Base-by-base conservation (phyloP, 2,113 vertebrate genomes). In the Tympanuchus pallidicinctus region DNA sequence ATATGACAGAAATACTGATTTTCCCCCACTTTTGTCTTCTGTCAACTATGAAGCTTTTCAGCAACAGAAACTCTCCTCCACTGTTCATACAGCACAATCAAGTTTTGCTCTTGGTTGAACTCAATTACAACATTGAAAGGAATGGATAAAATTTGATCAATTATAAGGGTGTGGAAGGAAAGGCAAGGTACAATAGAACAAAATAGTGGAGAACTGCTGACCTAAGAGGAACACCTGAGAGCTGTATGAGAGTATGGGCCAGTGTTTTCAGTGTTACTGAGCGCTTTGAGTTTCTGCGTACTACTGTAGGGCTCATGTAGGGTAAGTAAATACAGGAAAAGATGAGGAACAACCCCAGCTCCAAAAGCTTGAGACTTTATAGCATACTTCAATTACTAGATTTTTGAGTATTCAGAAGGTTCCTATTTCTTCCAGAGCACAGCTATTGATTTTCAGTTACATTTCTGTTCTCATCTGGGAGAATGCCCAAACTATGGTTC, bases 1-100 rank as follows among this genome's bases (percentile, higher is more conserved):
- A 63, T 73, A 78, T 63, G 67, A 84, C 61, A 95, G 92, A 94
- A 90, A 85, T 91, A 60, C 54, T 76, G 14, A 63, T 10, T 91
- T 93, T 80, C 48, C 48, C 5, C 50, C 40, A 50, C 56, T 93
- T 94, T 90, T 80, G 56, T 86, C 70, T 89, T 45, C 52, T 89
- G 28, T 79, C 1, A 2, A 70, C 27, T 86, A 60, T 76, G 82
- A 92, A 77, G 13, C 56, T 87, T 86, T 90, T 71, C 65, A 47
- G 81, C 32, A 69, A 60, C 38, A 85, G 78, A 63, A 85, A 74
- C 13, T 94, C 74, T 89, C 30, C 11, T 77, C 63, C 42, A 56
- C 45, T 63, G 64, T 74, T 91, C 67, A 73, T 42, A 67, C 11
- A 76, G 21, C 21, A 66, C 59, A 89, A 36, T 56, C 42, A 89